Conservation (phyloP, 1,140 invertebrate genomes). For the Zaprionus camerounensis region DNA sequence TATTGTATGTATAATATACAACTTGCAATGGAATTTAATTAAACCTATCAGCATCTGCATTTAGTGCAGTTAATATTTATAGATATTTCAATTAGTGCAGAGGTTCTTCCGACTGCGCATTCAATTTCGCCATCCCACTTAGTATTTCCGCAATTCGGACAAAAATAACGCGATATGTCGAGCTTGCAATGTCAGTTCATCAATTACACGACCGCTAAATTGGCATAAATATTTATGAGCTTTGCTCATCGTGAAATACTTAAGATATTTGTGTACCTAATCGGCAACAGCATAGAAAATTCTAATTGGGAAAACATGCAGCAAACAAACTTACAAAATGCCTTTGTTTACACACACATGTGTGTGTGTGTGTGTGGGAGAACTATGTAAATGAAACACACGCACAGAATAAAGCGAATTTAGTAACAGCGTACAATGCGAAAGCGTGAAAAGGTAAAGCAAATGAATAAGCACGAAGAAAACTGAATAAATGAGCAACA, state of each 20-base stretch:
- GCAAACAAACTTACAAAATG: conserved; percentile 49
- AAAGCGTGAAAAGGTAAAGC: conserved; percentile 57
- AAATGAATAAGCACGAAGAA: conserved; percentile 61
- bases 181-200: conserved; percentile 21
- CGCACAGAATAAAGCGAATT: conserved; percentile 28
- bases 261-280: conserved; percentile 44
- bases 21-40: not conserved
- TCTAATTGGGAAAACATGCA: conserved; percentile 62
- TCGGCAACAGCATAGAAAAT: conserved; percentile 53
- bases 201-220: conserved; percentile 32
- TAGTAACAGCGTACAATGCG: conserved; percentile 29
- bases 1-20: not conserved
- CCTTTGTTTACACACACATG: conserved; percentile 45
- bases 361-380: not conserved
- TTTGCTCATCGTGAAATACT: conserved; percentile 37
- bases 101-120: conserved; percentile 6
- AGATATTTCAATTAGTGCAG: not conserved
- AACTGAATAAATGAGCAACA: conserved; percentile 52
- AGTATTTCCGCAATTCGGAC: conserved; percentile 24
- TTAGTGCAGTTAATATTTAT: not conserved
- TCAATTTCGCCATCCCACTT: not conserved
- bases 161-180: not conserved
- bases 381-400: conserved; percentile 5
- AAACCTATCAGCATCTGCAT: not conserved
- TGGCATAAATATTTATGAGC: conserved; percentile 39